Conservation (phyloP, 1,140 invertebrate species). For the Pinna nobilis region DNA sequence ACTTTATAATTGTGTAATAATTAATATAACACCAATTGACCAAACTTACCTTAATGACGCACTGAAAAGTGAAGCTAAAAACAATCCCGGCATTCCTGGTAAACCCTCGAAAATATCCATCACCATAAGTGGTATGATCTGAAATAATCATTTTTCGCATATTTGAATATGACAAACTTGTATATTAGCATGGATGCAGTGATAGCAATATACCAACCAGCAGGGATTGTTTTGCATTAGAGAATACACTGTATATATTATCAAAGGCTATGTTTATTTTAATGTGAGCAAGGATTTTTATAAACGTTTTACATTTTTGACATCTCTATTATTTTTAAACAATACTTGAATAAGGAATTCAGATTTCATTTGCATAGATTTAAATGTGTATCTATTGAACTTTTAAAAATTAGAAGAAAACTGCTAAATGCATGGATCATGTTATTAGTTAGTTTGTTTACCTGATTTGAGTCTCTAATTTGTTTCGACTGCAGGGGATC, state of each 20-base stretch:
- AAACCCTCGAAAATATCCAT: constrained; percentile 61
- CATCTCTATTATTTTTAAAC: no score
- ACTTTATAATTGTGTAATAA: no score
- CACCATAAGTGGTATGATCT: constrained; percentile 62
- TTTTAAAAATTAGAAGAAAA: neutral
- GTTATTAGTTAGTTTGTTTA: constrained; percentile 64
- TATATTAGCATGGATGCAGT: no score
- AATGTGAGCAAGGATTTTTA: no score
- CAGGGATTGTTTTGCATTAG: neutral
- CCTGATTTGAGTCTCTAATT: constrained; percentile 70
- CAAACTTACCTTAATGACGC: constrained; percentile 66
- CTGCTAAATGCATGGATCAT: neutral
- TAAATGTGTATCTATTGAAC: neutral
- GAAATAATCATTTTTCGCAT: neutral
- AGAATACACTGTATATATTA: neutral
- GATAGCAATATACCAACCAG: no score
- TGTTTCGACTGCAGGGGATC: constrained; percentile 57
- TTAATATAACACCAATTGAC: no score
- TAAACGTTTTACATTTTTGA: no score
- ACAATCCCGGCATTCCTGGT: constrained; percentile 71
- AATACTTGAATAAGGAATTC: neutral
- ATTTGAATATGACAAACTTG: constrained; percentile 51
- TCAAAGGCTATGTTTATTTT: no score
- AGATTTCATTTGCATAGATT: neutral
- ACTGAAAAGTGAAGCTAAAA: constrained; percentile 71